Conservation (phyloP, 1,140 invertebrate species). For the Dinoponera quadriceps region DNA sequence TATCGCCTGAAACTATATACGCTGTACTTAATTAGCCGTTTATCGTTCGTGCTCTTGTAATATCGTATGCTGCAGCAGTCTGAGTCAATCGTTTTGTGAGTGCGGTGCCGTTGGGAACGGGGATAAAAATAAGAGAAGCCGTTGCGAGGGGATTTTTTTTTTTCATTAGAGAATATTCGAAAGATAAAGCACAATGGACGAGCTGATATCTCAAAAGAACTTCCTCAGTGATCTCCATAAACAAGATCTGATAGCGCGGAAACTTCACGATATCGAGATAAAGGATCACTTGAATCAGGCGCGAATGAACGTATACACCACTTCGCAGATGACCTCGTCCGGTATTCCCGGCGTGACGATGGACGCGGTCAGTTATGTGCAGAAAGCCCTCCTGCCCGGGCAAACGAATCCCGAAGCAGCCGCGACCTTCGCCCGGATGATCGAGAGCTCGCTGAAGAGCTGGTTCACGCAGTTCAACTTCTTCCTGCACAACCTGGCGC, state of each 20-base stretch:
- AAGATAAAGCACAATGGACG: constrained; percentile 67
- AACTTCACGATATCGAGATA: constrained; percentile 74
- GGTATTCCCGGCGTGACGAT: constrained; percentile 97
- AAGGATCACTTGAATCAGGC: constrained; percentile 73
- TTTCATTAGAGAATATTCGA: neutral
- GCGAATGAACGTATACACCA: constrained; percentile 79
- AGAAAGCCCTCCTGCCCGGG: constrained; percentile 94
- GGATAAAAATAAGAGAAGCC: constrained; percentile 8
- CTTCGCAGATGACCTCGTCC: constrained; percentile 95
- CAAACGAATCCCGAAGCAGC: constrained; percentile 97
- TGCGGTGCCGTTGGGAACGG: neutral
- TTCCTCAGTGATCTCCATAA: constrained; percentile 47
- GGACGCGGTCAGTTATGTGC: constrained; percentile 96
- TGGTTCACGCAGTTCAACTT: constrained; percentile 99
- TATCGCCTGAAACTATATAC: constrained; percentile 70
- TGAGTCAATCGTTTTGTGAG: constrained; percentile 51
- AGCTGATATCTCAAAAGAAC: constrained; percentile 47
- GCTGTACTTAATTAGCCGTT: constrained; percentile 75
- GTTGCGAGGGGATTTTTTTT: neutral
- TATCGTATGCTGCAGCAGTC: constrained; percentile 55
- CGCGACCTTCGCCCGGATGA: constrained; percentile 96
- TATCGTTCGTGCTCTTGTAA: constrained; percentile 65
- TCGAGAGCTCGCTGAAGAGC: constrained; percentile 94
- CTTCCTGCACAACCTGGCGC: constrained; percentile 98
- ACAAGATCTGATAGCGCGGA: constrained; percentile 59